These are phyloP conservation scores for Pedicia rivosa DNA, from an alignment of 2,888 invertebrate species.

Conservation along the genomic window DNA sequence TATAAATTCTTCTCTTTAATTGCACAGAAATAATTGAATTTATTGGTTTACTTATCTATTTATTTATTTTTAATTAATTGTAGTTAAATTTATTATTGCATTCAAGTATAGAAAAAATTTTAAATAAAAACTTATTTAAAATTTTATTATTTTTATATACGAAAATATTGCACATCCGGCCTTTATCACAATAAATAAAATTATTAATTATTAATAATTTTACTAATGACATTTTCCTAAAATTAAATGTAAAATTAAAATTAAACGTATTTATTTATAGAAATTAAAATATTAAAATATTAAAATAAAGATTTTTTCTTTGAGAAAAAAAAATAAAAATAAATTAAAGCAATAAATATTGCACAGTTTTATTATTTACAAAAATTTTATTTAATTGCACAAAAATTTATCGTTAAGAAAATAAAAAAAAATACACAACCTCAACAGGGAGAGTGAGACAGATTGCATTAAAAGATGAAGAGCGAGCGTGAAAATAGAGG, in stretches of 20 bases:
- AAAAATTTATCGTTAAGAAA: no score
- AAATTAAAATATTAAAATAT: background rate
- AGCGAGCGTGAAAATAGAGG: no score
- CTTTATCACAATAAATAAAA: no score
- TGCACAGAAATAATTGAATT: no score
- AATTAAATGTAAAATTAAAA: background rate
- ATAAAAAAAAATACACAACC: background rate
- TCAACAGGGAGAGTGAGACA: background rate
- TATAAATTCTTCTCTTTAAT: no score
- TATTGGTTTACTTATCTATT: no score
- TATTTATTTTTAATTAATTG: no score
- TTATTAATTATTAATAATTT: no score
- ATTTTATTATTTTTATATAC: background rate
- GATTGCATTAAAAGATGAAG: background rate
- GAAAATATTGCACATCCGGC: conserved; percentile 8
- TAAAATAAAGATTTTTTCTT: background rate
- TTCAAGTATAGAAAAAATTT: background rate
- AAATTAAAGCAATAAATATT: background rate
- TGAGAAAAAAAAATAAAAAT: background rate
- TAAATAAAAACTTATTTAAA: background rate
- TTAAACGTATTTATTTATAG: background rate
- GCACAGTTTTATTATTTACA: background rate
- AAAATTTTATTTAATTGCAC: no score
- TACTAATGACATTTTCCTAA: no score
- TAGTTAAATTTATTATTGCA: background rate